Evolutionary conservation across 2,113 vertebrate genomes (phyloP).

Genomic region (Aphyosemion australe): DNA sequence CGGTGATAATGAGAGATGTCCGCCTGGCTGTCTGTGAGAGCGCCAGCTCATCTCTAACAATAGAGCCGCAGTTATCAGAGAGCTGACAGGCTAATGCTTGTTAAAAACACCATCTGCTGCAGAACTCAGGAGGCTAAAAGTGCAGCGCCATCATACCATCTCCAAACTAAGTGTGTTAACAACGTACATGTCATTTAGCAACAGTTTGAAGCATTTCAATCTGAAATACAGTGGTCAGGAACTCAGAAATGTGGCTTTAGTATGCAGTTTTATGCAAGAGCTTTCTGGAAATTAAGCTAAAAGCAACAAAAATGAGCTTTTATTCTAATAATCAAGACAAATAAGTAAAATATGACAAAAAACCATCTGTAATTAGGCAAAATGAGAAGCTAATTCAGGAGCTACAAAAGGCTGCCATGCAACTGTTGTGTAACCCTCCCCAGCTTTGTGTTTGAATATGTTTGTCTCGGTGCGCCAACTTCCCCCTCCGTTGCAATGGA

Average conservation of each 20-base stretch:
- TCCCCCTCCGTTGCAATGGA: constrained; percentile 41
- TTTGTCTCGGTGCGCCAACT: constrained; percentile 49
- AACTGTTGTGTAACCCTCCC: constrained; percentile 53
- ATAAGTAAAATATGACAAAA: too few species aligned
- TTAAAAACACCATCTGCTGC: constrained; percentile 43
- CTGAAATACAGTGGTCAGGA: neutral
- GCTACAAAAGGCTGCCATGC: constrained; percentile 42
- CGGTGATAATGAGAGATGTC: constrained; percentile 59
- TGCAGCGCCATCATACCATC: constrained; percentile 19
- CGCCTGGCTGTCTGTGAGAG: constrained; percentile 13
- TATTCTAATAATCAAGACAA: neutral
- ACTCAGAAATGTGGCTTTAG: neutral
- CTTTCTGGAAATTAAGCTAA: neutral
- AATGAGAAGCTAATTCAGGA: constrained; percentile 48
- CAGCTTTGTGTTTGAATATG: constrained; percentile 34
- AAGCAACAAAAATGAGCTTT: neutral
- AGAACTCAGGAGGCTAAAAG: constrained; percentile 30
- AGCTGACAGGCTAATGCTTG: constrained; percentile 41
- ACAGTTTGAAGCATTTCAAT: neutral
- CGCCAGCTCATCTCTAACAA: constrained; percentile 67
- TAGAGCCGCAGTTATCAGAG: constrained; percentile 60
- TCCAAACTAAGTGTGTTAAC: neutral
- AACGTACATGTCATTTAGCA: neutral
- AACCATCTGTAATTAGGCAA: constrained; percentile 6
- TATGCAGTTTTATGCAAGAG: too few species aligned